These are phyloP conservation scores for Sardinella longiceps DNA, from an alignment of 2,797 vertebrate species.

Conservation along the genomic window DNA sequence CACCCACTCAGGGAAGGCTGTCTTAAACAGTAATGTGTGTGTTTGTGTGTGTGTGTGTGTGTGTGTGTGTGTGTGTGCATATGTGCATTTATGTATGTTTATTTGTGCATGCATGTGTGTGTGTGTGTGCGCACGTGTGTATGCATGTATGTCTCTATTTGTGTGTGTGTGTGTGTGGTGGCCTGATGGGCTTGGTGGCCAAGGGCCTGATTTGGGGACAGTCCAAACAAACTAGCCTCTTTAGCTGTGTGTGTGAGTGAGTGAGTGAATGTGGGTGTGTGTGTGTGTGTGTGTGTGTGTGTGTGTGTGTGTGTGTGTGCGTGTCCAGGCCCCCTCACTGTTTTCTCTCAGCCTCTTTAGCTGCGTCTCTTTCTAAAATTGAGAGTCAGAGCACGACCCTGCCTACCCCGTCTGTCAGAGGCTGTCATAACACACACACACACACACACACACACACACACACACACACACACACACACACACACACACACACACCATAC, in stretches of 20 bases:
- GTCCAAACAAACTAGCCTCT: no score
- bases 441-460: slow-evolving; percentile 12
- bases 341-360: slow-evolving; percentile 39
- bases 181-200: no score
- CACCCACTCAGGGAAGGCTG: background rate
- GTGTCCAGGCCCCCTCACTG: slow-evolving; percentile 40
- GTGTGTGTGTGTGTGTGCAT: slow-evolving; percentile 9
- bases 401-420: slow-evolving; percentile 35
- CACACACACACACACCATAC: background rate
- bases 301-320: slow-evolving; percentile 24
- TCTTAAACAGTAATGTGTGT: background rate
- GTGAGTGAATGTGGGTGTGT: no score
- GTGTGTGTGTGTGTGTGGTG: background rate
- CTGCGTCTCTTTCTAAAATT: slow-evolving; percentile 38
- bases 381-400: slow-evolving; percentile 36
- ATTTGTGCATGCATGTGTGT: background rate
- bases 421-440: slow-evolving; percentile 46
- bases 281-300: slow-evolving; percentile 26
- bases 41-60: background rate
- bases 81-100: background rate
- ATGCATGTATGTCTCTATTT: background rate
- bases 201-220: background rate
- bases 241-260: background rate
- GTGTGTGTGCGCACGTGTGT: background rate
- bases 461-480: slow-evolving; percentile 12